phyloP scores from a whole-genome alignment of 2,797 vertebrate genomes.

The Esox lucius region DNA sequence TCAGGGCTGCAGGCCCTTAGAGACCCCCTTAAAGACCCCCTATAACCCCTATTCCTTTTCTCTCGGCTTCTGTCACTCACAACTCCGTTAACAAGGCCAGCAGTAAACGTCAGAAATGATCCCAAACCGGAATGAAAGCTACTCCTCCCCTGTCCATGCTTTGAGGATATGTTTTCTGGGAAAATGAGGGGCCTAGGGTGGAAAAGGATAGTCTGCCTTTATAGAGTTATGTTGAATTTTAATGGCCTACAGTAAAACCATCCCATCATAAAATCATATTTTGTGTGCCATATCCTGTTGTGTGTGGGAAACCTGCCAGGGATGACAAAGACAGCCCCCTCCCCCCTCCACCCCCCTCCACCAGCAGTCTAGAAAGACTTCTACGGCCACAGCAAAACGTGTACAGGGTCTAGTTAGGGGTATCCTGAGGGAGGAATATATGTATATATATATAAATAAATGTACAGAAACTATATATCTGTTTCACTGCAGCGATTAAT shows the following conservation, averaged over 20 bases:
- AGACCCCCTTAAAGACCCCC: slow-evolving; percentile 23
- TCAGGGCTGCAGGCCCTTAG: slow-evolving; percentile 31
- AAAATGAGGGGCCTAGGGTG: background rate
- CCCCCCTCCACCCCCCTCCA: slow-evolving; percentile 22
- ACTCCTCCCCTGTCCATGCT: slow-evolving; percentile 64
- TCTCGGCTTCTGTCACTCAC: slow-evolving; percentile 68
- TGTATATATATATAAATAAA: slow-evolving; percentile 71
- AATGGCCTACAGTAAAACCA: slow-evolving; percentile 73
- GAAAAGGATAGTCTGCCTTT: slow-evolving; percentile 49
- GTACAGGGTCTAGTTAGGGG: slow-evolving; percentile 34
- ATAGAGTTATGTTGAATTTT: slow-evolving; percentile 65
- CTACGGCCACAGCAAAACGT: slow-evolving; percentile 40
- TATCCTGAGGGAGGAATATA: slow-evolving; percentile 66
- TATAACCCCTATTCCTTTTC: slow-evolving; percentile 20
- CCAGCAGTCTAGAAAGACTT: slow-evolving; percentile 5
- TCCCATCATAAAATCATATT: slow-evolving; percentile 71
- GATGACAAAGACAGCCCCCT: slow-evolving; percentile 24
- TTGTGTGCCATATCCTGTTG: slow-evolving; percentile 63
- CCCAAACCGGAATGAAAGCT: slow-evolving; percentile 68
- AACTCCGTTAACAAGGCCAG: slow-evolving; percentile 75
- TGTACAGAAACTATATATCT: slow-evolving; percentile 36
- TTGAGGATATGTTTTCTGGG: slow-evolving; percentile 63
- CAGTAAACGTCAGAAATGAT: slow-evolving; percentile 72
- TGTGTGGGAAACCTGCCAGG: slow-evolving; percentile 50
- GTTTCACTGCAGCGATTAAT: slow-evolving; percentile 74